These are phyloP conservation scores for Saxicola maurus DNA, from an alignment of 2,797 vertebrate species.

Conservation along the genomic window DNA sequence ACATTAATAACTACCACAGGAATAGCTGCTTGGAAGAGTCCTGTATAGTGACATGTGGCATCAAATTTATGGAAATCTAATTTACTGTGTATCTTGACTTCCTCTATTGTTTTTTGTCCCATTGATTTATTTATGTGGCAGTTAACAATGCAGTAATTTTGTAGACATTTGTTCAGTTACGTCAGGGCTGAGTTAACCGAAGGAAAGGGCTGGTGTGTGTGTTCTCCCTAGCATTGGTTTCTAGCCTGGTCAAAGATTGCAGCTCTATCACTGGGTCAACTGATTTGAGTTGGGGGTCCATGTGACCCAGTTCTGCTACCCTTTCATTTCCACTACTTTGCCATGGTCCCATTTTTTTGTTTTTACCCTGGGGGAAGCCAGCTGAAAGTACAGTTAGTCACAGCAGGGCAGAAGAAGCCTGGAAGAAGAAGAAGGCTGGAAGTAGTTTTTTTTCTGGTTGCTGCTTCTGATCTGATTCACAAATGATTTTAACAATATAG, in stretches of 20 bases:
- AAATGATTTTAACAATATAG: neutral
- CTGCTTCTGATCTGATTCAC: neutral
- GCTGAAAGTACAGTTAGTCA: accelerated
- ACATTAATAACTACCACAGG: neutral
- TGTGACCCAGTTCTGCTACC: neutral
- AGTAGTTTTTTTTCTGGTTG: neutral
- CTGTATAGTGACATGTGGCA: neutral
- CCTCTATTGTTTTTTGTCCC: neutral
- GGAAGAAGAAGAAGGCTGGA: too few species aligned
- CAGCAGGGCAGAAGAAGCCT: neutral
- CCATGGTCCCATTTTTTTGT: neutral
- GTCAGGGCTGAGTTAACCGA: neutral
- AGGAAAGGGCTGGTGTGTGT: neutral
- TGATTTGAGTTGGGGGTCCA: accelerated
- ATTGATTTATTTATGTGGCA: neutral
- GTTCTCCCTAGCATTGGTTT: neutral
- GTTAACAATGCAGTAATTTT: neutral
- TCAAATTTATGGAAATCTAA: neutral
- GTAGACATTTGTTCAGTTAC: neutral
- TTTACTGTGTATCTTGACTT: neutral
- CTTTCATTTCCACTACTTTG: neutral
- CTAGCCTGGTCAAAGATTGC: neutral
- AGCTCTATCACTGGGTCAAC: neutral
- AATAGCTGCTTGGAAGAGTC: neutral
- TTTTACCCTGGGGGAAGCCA: neutral